These are phyloP conservation scores for Aricia agestis DNA, from an alignment of 1,140 invertebrate species.

Conservation along the genomic window DNA sequence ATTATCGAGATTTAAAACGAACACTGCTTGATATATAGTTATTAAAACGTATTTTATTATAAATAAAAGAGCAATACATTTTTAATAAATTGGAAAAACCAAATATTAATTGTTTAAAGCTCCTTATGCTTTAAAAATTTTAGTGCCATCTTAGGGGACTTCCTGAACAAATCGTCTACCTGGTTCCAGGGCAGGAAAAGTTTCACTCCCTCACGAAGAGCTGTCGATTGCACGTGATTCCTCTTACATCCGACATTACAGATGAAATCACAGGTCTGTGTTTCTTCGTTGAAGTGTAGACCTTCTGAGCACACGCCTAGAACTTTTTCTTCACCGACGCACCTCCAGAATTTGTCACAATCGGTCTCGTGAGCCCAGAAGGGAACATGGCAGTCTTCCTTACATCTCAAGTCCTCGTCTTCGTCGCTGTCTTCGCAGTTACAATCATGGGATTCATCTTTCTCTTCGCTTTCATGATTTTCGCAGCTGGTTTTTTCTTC, in stretches of 20 bases:
- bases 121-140: constrained; percentile 10
- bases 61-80: no score
- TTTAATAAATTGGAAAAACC: not conserved
- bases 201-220: constrained; percentile 34
- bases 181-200: constrained; percentile 48
- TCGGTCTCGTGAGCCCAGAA: constrained; percentile 71
- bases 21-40: not conserved
- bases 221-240: constrained; percentile 30
- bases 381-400: constrained; percentile 38
- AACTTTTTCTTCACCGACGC: constrained; percentile 60
- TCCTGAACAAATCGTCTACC: constrained; percentile 24
- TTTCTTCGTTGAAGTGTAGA: constrained; percentile 75
- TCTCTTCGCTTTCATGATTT: constrained; percentile 13
- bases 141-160: constrained; percentile 10
- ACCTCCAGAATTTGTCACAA: constrained; percentile 78
- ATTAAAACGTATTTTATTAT: not conserved
- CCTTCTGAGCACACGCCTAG: constrained; percentile 73
- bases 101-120: not conserved
- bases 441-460: not conserved
- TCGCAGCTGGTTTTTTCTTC: constrained; percentile 21
- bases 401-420: constrained; percentile 26
- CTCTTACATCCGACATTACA: constrained; percentile 44
- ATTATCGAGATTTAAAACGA: not conserved
- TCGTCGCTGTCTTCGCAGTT: constrained; percentile 17
- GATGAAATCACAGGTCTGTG: constrained; percentile 47